Percentiles rank a stretch among this genome's conserved stretches.
Evolutionary conservation across 2,113 vertebrate species (phyloP).

Genomic region (Rhinopomastus cyanomelas): DNA sequence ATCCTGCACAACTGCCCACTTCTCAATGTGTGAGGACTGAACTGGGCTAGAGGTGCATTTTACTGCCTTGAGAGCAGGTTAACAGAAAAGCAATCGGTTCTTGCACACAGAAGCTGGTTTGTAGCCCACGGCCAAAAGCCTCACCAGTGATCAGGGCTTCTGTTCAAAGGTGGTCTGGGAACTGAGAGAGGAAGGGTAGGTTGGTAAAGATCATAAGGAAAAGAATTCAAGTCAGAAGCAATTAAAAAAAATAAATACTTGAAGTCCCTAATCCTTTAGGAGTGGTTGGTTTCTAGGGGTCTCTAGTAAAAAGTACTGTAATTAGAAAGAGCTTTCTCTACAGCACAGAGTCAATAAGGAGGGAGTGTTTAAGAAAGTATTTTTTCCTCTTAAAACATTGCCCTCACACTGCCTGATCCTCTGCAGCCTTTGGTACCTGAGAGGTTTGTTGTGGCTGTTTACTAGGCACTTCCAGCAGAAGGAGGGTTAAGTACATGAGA

Average conservation of each 20-base stretch:
- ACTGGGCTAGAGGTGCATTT: not conserved
- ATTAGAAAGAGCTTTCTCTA: not conserved
- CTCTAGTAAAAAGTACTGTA: not conserved
- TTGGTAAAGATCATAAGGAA: not conserved
- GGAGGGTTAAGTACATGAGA: slow-evolving; percentile 71
- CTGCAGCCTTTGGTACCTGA: not conserved
- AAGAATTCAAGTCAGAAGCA: not conserved
- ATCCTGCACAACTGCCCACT: not conserved
- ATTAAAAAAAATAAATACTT: not conserved
- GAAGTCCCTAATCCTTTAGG: not conserved
- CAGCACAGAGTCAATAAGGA: not conserved
- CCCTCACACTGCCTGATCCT: not conserved
- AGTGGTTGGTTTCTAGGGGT: not conserved
- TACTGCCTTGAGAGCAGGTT: not conserved
- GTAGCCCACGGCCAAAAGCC: not conserved
- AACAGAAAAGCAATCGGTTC: not conserved
- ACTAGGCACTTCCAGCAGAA: slow-evolving; percentile 47
- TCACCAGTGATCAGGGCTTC: not conserved
- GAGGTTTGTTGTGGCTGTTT: not conserved
- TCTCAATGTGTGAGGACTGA: not conserved
- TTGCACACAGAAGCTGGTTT: not conserved
- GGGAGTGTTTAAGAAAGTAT: not conserved
- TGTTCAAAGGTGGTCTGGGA: not conserved
- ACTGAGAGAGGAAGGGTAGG: not conserved
- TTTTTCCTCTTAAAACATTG: not conserved